phyloP scores from a whole-genome alignment of 2,113 vertebrate species.

The Melanerpes aurifrons region DNA sequence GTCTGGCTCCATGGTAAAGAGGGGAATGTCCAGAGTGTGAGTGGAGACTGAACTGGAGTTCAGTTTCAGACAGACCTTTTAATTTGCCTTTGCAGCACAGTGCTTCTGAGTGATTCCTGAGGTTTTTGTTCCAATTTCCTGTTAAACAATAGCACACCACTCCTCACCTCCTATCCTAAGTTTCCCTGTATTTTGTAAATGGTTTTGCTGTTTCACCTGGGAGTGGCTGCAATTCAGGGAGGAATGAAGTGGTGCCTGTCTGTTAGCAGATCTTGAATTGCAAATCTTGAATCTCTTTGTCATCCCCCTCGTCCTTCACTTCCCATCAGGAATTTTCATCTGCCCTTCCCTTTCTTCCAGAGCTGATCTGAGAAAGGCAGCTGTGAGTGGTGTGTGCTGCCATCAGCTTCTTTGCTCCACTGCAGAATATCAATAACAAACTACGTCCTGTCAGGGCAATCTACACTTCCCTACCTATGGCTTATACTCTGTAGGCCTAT shows the following conservation, averaged over 20 bases:
- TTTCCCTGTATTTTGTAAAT: neutral
- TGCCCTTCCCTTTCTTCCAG: neutral
- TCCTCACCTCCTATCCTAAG: neutral
- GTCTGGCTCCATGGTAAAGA: neutral
- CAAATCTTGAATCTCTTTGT: neutral
- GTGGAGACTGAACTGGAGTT: neutral
- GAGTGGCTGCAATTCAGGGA: neutral
- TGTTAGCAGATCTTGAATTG: neutral
- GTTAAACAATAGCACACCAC: neutral
- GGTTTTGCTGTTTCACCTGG: neutral
- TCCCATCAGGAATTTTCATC: conserved; percentile 1
- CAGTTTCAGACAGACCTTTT: neutral
- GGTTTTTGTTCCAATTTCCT: conserved; percentile 16
- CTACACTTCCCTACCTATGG: neutral
- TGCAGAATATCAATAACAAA: neutral
- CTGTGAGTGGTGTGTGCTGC: neutral
- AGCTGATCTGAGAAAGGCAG: neutral
- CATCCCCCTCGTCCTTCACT: neutral
- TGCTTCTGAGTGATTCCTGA: conserved; percentile 21
- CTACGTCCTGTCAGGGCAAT: neutral
- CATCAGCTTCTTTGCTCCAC: neutral
- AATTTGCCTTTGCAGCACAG: neutral
- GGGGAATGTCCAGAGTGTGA: neutral
- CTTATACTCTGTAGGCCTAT: neutral
- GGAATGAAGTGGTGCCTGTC: neutral